A percentile compares a stretch with the other conserved stretches of the same genome.
phyloP scores from a whole-genome alignment of 2,888 invertebrate species.

The Aplocera efformata region DNA sequence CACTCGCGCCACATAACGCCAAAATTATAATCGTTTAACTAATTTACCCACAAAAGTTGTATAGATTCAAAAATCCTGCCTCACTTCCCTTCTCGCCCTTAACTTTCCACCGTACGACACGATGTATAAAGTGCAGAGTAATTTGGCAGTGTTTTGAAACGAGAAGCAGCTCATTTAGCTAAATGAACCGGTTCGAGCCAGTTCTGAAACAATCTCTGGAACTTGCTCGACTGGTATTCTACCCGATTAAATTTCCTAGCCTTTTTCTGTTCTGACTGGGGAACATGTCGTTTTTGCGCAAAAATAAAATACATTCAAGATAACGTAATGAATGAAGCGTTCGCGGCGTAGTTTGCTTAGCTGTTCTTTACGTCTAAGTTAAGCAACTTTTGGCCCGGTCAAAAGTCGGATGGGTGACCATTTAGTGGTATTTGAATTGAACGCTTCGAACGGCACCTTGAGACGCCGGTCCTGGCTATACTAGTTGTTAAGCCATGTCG shows the following conservation, averaged over 20 bases:
- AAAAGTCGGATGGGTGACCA: too few relatives aligned
- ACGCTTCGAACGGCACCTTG: too few relatives aligned
- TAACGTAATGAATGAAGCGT: too few relatives aligned
- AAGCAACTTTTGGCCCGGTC: too few relatives aligned
- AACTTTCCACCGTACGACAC: slow-evolving; percentile 1
- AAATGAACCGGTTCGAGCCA: slow-evolving; percentile 37
- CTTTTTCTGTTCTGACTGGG: slow-evolving; percentile 6
- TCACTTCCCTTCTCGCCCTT: neutral
- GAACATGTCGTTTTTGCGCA: too few relatives aligned
- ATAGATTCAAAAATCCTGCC: slow-evolving; percentile 6
- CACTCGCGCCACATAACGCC: slow-evolving; percentile 2
- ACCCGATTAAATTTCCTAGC: slow-evolving; percentile 17
- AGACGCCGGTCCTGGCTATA: too few relatives aligned
- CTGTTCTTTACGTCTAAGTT: too few relatives aligned
- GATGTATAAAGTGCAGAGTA: slow-evolving; percentile 3
- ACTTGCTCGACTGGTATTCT: slow-evolving; percentile 14
- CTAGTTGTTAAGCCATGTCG: too few relatives aligned
- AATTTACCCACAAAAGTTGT: slow-evolving; percentile 7
- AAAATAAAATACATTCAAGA: too few relatives aligned
- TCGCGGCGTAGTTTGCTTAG: too few relatives aligned
- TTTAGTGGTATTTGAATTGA: too few relatives aligned
- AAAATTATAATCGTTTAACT: slow-evolving; percentile 9
- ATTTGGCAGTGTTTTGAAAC: slow-evolving; percentile 8
- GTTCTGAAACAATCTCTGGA: slow-evolving; percentile 19
- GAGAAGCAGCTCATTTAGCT: slow-evolving; percentile 40